These are phyloP conservation scores for Pituophis catenifer DNA, from an alignment of 2,113 vertebrate genomes.

Conservation along the genomic window DNA sequence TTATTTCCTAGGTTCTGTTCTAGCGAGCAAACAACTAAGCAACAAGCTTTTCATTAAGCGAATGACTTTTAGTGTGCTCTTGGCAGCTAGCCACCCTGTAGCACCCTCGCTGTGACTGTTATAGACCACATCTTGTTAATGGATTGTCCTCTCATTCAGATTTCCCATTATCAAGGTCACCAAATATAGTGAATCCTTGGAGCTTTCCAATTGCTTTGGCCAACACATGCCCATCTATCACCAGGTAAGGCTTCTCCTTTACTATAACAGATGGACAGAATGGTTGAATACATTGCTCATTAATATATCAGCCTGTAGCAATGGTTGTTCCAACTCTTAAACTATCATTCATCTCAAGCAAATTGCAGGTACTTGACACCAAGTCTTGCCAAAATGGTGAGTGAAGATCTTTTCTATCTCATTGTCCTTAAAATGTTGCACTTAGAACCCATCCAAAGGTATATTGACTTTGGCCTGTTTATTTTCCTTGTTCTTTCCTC, in stretches of 20 bases:
- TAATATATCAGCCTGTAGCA: not conserved
- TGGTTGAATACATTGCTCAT: accelerated
- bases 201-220: not conserved
- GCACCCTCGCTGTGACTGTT: not conserved
- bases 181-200: not conserved
- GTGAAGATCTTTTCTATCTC: not conserved
- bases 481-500: accelerated
- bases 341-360: accelerated
- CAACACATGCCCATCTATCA: not conserved
- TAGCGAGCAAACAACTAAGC: not conserved
- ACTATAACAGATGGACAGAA: not conserved
- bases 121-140: not conserved
- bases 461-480: not conserved
- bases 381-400: not conserved
- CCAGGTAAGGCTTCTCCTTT: not conserved
- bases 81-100: not conserved
- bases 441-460: not conserved
- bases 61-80: not conserved
- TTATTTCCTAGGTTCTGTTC: not conserved
- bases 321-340: not conserved
- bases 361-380: not conserved
- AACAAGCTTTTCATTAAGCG: not conserved
- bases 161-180: not conserved
- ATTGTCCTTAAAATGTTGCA: not conserved
- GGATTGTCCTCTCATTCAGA: not conserved